Percentiles rank a stretch among this genome's conserved stretches.
phyloP scores from a whole-genome alignment of 2,888 invertebrate genomes.

The Proisotoma minuta region DNA sequence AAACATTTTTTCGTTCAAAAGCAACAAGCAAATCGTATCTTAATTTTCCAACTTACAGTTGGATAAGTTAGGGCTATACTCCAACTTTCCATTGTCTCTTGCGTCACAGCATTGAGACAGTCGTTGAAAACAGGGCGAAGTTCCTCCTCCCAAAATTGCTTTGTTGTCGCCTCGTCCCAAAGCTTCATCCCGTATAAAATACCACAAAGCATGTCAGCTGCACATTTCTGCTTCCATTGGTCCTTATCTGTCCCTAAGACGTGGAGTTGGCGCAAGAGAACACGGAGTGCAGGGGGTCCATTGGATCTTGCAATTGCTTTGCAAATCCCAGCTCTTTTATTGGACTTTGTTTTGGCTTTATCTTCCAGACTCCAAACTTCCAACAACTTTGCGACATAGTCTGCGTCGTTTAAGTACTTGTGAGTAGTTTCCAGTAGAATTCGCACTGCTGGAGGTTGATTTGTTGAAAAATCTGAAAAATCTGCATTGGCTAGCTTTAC shows the following conservation, averaged over 20 bases:
- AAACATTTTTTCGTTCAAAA: no score
- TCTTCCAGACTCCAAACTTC: conserved; percentile 74
- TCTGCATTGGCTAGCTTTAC: conserved; percentile 34
- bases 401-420: conserved; percentile 63
- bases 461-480: conserved; percentile 28
- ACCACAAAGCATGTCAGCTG: conserved; percentile 56
- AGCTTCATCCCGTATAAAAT: conserved; percentile 56
- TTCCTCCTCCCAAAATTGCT: conserved; percentile 52
- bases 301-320: conserved; percentile 41
- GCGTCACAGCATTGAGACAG: conserved; percentile 53
- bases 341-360: conserved; percentile 52
- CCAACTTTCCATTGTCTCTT: conserved; percentile 56
- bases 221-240: conserved; percentile 56
- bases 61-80: conserved; percentile 37
- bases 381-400: conserved; percentile 66
- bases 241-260: conserved; percentile 52
- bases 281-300: conserved; percentile 37
- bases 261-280: conserved; percentile 28
- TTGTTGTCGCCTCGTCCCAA: conserved; percentile 53
- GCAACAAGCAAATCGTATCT: no score
- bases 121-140: conserved; percentile 52
- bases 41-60: conserved; percentile 26
- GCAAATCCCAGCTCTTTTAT: conserved; percentile 33
- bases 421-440: conserved; percentile 50
- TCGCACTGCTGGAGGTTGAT: conserved; percentile 49